Evolutionary conservation across 2,797 vertebrate species (phyloP), one percentile per base, ranked within the genome.

Genomic region (Coreius guichenoti): DNA sequence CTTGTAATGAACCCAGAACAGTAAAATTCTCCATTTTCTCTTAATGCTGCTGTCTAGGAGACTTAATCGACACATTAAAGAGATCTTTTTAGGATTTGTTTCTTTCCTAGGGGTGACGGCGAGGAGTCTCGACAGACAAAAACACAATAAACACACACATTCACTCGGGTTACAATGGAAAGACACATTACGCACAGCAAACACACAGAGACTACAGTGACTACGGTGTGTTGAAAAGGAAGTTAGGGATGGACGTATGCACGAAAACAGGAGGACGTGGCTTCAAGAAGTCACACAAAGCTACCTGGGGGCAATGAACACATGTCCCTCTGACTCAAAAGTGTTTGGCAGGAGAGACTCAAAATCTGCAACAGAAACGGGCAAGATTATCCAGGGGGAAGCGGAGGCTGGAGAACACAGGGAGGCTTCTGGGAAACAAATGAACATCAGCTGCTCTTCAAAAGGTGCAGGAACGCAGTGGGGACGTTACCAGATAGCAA

Each of bases 321-420:
- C 98, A 97, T 98, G 98, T 96, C 98, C 98, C 96, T 98, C 98
- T 95, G 98, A 98, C 95, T 99, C 98, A 98, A 99, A 99, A 96
- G 95, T 98, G 97, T 97, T 96, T 96, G 98, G 98, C 96, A 99
- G 97, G 96, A 99, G 97, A 96, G 96, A 98, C 95, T 99, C 98
- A 99, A 99, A 99, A 99, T 99, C 98, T 99, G 98, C 97, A 99
- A 99, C 96, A 99, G 97, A 99, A 98, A 99, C 93, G 96, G 96
- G 95, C 87, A 96, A 96, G 95, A 96, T 99, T 98, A 98, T 97
- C 96, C 82, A 92, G 97, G 94, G 92, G 92, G 92, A 80, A 90
- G 83, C 90, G 70, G 86, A 89, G 93, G 89, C 93, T 91, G 93
- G 87, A 92, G 94, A 94, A 94, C 94, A 92, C 90, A 81, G 92